These are phyloP conservation scores for Mesocentrotus franciscanus DNA, from an alignment of 53 echinoderm and acorn worm species.

Conservation along the genomic window DNA sequence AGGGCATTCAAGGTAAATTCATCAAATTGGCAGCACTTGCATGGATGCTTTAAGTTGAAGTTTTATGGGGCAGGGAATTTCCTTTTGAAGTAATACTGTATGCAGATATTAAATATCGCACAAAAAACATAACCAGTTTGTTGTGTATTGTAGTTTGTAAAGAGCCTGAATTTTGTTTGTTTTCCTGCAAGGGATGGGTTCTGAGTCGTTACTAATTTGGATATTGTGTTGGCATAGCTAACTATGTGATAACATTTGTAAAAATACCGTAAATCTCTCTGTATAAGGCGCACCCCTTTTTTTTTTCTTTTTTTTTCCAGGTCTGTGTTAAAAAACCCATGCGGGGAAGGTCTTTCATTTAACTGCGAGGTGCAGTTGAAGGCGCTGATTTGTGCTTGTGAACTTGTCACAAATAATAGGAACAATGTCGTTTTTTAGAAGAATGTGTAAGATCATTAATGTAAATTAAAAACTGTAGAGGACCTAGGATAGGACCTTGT, in stretches of 20 bases:
- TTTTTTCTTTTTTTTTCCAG: too few relatives aligned
- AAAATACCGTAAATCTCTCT: too few relatives aligned
- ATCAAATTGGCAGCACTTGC: background rate
- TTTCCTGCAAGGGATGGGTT: background rate
- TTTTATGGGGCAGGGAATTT: background rate
- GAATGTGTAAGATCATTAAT: too few relatives aligned
- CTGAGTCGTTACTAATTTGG: background rate
- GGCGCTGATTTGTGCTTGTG: too few relatives aligned
- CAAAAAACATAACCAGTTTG: background rate
- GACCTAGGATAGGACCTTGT: too few relatives aligned
- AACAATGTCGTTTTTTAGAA: too few relatives aligned
- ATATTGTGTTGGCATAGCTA: background rate
- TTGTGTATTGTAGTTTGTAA: background rate
- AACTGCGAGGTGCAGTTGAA: too few relatives aligned
- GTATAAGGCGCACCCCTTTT: too few relatives aligned
- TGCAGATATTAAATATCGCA: background rate
- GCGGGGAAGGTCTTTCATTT: too few relatives aligned
- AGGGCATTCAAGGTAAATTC: slow-evolving; percentile 76
- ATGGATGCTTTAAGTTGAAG: background rate
- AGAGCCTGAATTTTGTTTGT: background rate
- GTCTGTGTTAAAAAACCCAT: too few relatives aligned
- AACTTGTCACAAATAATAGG: too few relatives aligned
- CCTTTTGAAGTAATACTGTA: background rate
- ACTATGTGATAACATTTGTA: background rate
- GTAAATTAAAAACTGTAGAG: too few relatives aligned